phyloP scores from a whole-genome alignment of 2,113 vertebrate species.

The Lontra canadensis region DNA sequence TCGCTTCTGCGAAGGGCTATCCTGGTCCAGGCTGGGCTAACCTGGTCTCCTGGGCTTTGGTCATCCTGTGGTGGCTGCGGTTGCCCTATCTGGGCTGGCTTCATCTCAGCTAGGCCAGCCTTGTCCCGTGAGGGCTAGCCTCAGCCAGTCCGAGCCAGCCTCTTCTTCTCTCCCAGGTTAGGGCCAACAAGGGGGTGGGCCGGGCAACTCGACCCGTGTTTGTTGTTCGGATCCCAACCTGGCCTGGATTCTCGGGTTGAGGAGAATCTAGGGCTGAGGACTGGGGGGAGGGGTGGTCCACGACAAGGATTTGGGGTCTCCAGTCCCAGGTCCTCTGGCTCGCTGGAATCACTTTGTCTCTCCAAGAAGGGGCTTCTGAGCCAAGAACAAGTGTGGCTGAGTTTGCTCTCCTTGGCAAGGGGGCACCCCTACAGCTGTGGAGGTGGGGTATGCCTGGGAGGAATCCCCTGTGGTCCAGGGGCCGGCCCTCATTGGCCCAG shows the following conservation, averaged over 20 bases:
- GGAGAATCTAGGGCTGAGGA: background rate
- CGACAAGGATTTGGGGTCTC: background rate
- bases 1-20: background rate
- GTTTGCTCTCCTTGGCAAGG: background rate
- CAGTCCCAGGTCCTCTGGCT: background rate
- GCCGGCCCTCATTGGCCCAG: background rate
- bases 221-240: background rate
- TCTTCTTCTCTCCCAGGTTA: background rate
- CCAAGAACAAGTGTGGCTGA: background rate
- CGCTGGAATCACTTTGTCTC: background rate
- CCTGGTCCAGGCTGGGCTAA: background rate
- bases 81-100: background rate
- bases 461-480: background rate
- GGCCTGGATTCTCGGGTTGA: background rate
- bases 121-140: background rate
- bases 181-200: background rate
- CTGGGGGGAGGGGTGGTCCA: background rate
- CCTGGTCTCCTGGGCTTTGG: background rate
- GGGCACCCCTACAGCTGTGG: background rate
- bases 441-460: background rate
- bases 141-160: background rate
- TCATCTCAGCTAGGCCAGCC: background rate
- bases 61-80: too few species aligned
- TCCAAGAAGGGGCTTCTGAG: background rate
- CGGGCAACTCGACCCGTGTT: background rate